Conservation (phyloP, 2,888 invertebrate species). For the Pterostichus niger region DNA sequence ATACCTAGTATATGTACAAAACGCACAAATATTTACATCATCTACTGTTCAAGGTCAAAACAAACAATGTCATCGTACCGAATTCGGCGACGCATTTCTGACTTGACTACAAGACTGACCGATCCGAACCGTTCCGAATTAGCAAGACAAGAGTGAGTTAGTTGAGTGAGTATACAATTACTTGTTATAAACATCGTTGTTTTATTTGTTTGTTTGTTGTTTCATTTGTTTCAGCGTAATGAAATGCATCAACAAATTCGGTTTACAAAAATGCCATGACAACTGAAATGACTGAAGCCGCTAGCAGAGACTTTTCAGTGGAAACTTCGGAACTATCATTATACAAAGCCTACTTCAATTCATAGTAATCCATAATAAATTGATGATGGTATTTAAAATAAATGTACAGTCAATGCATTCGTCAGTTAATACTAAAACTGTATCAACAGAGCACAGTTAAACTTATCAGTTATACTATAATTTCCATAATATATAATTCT, state of each 20-base stretch:
- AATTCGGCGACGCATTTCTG: slow-evolving; percentile 61
- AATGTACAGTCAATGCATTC: slow-evolving; percentile 64
- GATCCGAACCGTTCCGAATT: slow-evolving; percentile 1
- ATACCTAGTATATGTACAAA: slow-evolving; percentile 66
- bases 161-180: slow-evolving; percentile 11
- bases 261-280: slow-evolving; percentile 66
- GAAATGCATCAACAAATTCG: slow-evolving; percentile 63
- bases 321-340: slow-evolving; percentile 65
- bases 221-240: slow-evolving; percentile 1
- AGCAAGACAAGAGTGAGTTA: background rate
- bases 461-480: slow-evolving; percentile 65
- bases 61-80: slow-evolving; percentile 62
- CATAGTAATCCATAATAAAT: slow-evolving; percentile 60
- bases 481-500: slow-evolving; percentile 66
- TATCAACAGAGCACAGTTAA: slow-evolving; percentile 65
- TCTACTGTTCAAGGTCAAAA: slow-evolving; percentile 62
- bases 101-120: slow-evolving; percentile 11
- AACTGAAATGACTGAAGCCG: slow-evolving; percentile 66
- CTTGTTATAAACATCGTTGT: slow-evolving; percentile 35
- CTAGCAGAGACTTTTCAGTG: slow-evolving; percentile 65
- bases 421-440: slow-evolving; percentile 64
- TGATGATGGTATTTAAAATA: slow-evolving; percentile 64
- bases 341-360: slow-evolving; percentile 62
- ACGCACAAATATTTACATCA: slow-evolving; percentile 66
- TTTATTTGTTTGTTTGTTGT: background rate